Evolutionary conservation across 2,797 vertebrate genomes (phyloP).

Genomic region (Sebastes nivosus): DNA sequence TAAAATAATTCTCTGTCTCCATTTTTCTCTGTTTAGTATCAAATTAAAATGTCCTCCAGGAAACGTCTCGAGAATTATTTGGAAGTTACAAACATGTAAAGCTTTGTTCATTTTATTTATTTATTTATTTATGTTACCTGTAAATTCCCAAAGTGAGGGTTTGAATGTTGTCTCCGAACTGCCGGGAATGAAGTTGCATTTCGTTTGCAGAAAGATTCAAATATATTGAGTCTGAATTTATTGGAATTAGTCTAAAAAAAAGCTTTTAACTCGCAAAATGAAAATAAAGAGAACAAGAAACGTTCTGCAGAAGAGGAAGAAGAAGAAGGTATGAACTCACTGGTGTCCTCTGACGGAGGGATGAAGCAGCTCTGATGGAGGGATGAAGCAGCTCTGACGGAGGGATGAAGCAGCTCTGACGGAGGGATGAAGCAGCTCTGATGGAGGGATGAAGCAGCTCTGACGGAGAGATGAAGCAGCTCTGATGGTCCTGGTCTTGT

Average conservation of each 20-base stretch:
- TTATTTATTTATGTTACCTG: not conserved
- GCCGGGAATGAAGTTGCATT: too few species aligned
- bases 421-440: not conserved
- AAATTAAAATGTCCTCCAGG: too few species aligned
- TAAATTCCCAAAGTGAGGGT: not conserved
- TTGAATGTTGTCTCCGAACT: not conserved
- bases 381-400: not conserved
- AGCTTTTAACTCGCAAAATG: too few species aligned
- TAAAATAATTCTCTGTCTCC: too few species aligned
- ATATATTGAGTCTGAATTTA: not conserved
- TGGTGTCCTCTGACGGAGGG: not conserved
- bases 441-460: too few species aligned
- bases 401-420: not conserved
- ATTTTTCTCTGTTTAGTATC: too few species aligned
- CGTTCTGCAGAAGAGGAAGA: not conserved
- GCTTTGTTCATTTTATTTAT: too few species aligned
- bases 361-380: too few species aligned
- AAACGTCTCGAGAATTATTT: too few species aligned
- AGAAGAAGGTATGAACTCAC: not conserved
- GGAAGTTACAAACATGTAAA: too few species aligned
- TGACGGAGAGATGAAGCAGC: too few species aligned
- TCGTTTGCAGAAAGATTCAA: not conserved
- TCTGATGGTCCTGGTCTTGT: not conserved
- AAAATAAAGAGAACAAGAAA: not conserved
- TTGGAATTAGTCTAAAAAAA: not conserved